Evolutionary conservation across 2,888 invertebrate genomes (phyloP).

Genomic region (Ormyrus pomaceus): DNA sequence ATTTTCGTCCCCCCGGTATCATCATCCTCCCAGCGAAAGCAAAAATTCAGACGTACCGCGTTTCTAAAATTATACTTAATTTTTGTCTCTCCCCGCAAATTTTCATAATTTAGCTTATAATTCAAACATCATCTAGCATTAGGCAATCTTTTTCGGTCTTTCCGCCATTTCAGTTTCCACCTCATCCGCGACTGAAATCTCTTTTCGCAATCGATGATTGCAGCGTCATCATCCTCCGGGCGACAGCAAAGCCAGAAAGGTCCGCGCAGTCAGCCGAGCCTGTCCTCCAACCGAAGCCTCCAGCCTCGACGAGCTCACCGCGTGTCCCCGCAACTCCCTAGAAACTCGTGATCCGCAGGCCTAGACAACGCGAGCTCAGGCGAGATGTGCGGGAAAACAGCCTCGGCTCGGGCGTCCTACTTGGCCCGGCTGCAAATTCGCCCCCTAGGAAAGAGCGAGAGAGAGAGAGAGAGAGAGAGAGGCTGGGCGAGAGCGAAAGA

Average conservation of each 20-base stretch:
- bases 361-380: background rate
- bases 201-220: no score
- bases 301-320: background rate
- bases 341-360: conserved; percentile 21
- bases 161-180: no score
- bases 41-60: no score
- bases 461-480: conserved; percentile 20
- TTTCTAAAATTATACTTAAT: no score
- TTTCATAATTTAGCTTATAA: no score
- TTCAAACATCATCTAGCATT: no score
- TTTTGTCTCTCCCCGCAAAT: no score
- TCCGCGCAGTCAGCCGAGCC: background rate
- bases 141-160: no score
- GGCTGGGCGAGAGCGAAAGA: background rate
- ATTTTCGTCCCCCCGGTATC: no score
- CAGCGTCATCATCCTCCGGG: no score
- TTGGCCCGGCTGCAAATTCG: conserved; percentile 31
- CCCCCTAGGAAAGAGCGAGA: background rate
- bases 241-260: background rate
- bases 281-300: background rate
- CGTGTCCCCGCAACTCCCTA: background rate
- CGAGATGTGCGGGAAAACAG: background rate
- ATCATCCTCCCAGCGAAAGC: no score
- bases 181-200: no score
- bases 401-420: conserved; percentile 8